Evolutionary conservation across 2,113 vertebrate species (phyloP).

Genomic region (Hypomesus transpacificus): DNA sequence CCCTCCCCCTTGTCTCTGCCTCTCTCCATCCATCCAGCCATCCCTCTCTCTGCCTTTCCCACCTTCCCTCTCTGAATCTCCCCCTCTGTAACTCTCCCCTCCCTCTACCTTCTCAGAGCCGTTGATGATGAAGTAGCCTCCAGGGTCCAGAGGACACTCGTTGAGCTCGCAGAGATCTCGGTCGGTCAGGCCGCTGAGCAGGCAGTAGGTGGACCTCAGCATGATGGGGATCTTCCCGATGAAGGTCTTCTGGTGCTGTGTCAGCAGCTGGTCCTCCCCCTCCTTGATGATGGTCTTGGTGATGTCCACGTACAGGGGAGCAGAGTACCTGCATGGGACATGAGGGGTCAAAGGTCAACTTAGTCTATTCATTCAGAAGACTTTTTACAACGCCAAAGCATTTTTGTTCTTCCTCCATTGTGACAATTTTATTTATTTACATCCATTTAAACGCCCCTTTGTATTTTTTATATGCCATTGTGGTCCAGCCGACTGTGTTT

Average conservation of each 20-base stretch:
- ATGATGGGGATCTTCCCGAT: conserved; percentile 99
- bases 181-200: conserved; percentile 91
- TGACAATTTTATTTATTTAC: too few species aligned
- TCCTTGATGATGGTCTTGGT: conserved; percentile 98
- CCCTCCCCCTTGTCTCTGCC: too few species aligned
- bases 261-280: conserved; percentile 94
- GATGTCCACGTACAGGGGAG: conserved; percentile 96
- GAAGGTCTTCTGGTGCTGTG: conserved; percentile 98
- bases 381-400: neutral
- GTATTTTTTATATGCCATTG: too few species aligned
- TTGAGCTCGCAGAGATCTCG: conserved; percentile 96
- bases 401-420: neutral
- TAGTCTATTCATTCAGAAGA: neutral
- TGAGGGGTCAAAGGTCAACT: neutral
- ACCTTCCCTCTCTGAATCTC: neutral
- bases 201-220: conserved; percentile 95
- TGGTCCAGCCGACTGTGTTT: too few species aligned
- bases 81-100: too few species aligned
- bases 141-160: conserved; percentile 94
- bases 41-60: neutral
- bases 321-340: conserved; percentile 82
- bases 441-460: too few species aligned
- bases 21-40: too few species aligned
- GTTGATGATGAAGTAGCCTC: conserved; percentile 98
- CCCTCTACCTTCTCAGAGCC: conserved; percentile 92